Conservation (phyloP, 2,888 invertebrate genomes). For the Trypoxylon attenuatum region DNA sequence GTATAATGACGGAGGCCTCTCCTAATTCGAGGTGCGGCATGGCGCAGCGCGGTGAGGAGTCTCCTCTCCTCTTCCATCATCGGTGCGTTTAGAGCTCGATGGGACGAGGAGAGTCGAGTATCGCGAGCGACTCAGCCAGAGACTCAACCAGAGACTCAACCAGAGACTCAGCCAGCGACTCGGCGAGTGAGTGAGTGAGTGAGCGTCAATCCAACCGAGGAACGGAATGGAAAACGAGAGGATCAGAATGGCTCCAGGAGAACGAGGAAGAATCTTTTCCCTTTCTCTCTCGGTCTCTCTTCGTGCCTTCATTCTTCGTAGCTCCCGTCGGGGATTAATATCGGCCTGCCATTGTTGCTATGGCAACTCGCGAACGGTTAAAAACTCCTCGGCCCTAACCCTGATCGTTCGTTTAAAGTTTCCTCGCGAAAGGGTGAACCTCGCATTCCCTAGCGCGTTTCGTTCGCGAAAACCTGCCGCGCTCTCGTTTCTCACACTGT, state of each 20-base stretch:
- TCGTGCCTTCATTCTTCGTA: conserved; percentile 57
- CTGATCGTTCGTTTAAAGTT: conserved; percentile 60
- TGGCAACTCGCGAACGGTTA: conserved; percentile 67
- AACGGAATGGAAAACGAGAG: conserved; percentile 41
- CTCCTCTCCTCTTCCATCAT: conserved; percentile 11
- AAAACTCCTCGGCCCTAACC: conserved; percentile 58
- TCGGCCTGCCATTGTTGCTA: conserved; percentile 69
- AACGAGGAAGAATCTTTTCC: conserved; percentile 47
- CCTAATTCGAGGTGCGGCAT: conserved; percentile 60
- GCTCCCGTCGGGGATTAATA: conserved; percentile 69
- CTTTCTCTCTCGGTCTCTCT: conserved; percentile 33
- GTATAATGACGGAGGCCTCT: conserved; percentile 66
- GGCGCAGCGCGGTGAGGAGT: no score
- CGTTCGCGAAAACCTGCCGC: not conserved
- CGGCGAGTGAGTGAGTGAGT: conserved; percentile 7
- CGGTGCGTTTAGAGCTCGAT: conserved; percentile 11
- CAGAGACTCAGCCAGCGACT: no score
- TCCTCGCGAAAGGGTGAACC: conserved; percentile 46
- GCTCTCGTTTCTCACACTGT: not conserved
- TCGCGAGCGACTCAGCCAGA: no score
- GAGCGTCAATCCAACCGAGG: no score
- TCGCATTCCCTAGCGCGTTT: conserved; percentile 23
- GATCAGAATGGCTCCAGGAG: conserved; percentile 39
- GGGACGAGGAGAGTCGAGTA: conserved; percentile 25
- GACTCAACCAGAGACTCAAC: no score